phyloP scores from a whole-genome alignment of 2,888 invertebrate species.

The Idaea dimidiata region DNA sequence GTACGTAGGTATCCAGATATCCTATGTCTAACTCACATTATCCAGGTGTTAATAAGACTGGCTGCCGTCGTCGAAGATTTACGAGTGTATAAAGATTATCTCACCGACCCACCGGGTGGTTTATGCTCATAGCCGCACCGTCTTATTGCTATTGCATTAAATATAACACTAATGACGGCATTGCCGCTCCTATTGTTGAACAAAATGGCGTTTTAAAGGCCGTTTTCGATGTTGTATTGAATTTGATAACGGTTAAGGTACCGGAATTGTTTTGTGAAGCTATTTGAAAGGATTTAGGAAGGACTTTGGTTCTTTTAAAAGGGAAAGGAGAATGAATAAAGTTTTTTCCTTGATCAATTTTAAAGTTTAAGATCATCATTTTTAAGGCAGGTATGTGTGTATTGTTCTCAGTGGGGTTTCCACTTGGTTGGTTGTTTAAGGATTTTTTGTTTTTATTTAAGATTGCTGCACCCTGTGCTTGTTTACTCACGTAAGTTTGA shows the following conservation, averaged over 20 bases:
- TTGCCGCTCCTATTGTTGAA: not conserved
- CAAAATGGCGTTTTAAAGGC: not conserved
- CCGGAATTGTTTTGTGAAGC: not conserved
- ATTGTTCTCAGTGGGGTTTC: no score
- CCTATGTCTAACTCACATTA: conserved; percentile 6
- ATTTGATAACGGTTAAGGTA: not conserved
- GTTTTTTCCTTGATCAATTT: no score
- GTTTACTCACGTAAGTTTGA: no score
- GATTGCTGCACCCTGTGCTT: no score
- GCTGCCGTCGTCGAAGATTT: conserved; percentile 43
- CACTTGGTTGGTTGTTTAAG: no score
- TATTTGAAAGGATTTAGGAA: not conserved
- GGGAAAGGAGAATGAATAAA: not conserved
- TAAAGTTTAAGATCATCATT: no score
- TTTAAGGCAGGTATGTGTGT: no score
- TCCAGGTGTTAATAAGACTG: conserved; percentile 47
- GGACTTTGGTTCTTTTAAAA: not conserved
- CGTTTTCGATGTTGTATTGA: not conserved
- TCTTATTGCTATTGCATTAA: conserved; percentile 3
- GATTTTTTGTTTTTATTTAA: no score
- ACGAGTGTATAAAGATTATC: conserved; percentile 41
- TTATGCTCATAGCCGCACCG: not conserved
- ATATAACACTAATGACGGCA: conserved; percentile 1
- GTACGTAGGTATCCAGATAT: conserved; percentile 1
- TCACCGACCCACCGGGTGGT: not conserved